Evolutionary conservation across 2,888 invertebrate species (phyloP).

Genomic region (Tyria jacobaeae): DNA sequence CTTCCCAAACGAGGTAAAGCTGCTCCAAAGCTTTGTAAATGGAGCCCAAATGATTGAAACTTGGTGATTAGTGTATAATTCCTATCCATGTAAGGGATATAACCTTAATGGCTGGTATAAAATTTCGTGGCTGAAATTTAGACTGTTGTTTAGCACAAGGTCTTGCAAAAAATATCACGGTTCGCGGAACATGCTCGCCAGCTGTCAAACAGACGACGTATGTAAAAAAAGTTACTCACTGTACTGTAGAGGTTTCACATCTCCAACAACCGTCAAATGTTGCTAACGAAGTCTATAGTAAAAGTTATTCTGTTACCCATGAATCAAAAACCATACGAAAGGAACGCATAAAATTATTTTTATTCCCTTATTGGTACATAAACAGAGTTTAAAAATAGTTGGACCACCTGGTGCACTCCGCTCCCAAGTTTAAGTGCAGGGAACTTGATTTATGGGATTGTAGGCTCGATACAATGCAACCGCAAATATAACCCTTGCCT

Average conservation of each 20-base stretch:
- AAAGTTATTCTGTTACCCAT: constrained; percentile 59
- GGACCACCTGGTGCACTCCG: constrained; percentile 79
- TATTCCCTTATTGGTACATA: constrained; percentile 75
- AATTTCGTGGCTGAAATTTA: constrained; percentile 78
- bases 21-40: neutral
- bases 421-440: constrained; percentile 69
- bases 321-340: constrained; percentile 77
- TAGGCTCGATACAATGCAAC: constrained; percentile 74
- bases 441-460: constrained; percentile 77
- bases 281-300: constrained; percentile 45
- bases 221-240: constrained; percentile 45
- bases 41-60: neutral
- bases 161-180: constrained; percentile 80
- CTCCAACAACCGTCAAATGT: constrained; percentile 29
- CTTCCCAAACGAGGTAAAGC: too few species aligned
- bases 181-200: constrained; percentile 74
- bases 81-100: constrained; percentile 24
- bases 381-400: constrained; percentile 79
- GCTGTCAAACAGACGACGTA: constrained; percentile 61
- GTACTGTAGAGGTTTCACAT: constrained; percentile 35
- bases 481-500: constrained; percentile 83
- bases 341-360: constrained; percentile 78
- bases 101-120: constrained; percentile 67
- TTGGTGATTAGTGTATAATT: neutral
- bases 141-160: constrained; percentile 68